Percentiles rank a stretch among this genome's conserved stretches.
phyloP scores from a whole-genome alignment of 2,888 invertebrate genomes.

The Drosophila buzzatii region DNA sequence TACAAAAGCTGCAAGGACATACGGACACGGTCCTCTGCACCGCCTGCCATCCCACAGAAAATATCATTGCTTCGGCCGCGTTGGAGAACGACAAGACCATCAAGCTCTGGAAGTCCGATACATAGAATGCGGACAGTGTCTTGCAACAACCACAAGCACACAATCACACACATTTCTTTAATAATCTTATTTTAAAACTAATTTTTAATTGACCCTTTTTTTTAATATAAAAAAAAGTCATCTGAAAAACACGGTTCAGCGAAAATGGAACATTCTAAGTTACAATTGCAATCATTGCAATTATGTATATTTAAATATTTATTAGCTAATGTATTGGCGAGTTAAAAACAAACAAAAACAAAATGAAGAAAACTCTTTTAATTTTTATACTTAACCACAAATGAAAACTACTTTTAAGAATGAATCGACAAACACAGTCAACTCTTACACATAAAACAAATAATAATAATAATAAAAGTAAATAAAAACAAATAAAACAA shows the following conservation, averaged over 20 bases:
- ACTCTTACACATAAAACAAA: slow-evolving; percentile 17
- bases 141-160: slow-evolving; percentile 11
- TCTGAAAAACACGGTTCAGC: slow-evolving; percentile 17
- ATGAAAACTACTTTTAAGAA: slow-evolving; percentile 23
- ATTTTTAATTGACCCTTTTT: slow-evolving; percentile 30
- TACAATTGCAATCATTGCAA: slow-evolving; percentile 18
- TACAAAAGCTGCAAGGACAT: slow-evolving; percentile 98
- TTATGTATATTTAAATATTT: slow-evolving; percentile 47
- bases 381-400: slow-evolving; percentile 26
- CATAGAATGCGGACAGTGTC: slow-evolving; percentile 86
- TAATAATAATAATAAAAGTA: slow-evolving; percentile 2
- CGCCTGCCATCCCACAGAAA: slow-evolving; percentile 99
- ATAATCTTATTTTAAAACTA: slow-evolving; percentile 53
- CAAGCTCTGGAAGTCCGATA: slow-evolving; percentile 99
- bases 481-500: slow-evolving; percentile 17
- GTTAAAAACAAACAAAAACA: slow-evolving; percentile 10
- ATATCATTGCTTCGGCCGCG: slow-evolving; percentile 99
- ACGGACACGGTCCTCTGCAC: slow-evolving; percentile 98
- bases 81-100: slow-evolving; percentile 99
- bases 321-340: slow-evolving; percentile 54
- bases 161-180: slow-evolving; percentile 36
- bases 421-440: slow-evolving; percentile 20
- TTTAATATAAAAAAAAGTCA: slow-evolving; percentile 21
- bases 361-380: slow-evolving; percentile 20
- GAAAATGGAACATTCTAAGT: slow-evolving; percentile 41